Evolutionary conservation across 2,888 invertebrate genomes (phyloP).

Genomic region (Temnothorax ravouxi): DNA sequence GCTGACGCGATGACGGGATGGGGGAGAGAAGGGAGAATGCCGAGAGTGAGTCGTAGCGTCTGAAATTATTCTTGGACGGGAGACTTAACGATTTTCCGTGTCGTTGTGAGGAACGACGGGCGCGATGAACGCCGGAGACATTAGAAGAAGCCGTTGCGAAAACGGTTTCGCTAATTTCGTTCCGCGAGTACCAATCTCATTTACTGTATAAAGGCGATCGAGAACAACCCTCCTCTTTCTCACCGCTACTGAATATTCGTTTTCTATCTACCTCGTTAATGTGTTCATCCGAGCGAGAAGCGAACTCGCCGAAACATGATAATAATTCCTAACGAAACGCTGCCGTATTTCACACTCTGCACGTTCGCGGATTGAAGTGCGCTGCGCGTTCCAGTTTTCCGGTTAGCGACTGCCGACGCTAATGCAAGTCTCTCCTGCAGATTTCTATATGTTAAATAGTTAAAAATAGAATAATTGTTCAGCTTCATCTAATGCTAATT

Average conservation of each 20-base stretch:
- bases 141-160: constrained; percentile 46
- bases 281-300: constrained; percentile 53
- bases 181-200: constrained; percentile 61
- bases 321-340: constrained; percentile 50
- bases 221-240: constrained; percentile 36
- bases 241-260: constrained; percentile 51
- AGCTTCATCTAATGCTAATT: background rate
- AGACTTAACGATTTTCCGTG: constrained; percentile 76
- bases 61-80: constrained; percentile 73
- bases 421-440: constrained; percentile 2
- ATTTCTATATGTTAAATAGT: background rate
- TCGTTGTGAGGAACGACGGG: constrained; percentile 32
- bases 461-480: constrained; percentile 2
- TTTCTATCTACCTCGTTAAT: constrained; percentile 66
- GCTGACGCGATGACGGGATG: constrained; percentile 73
- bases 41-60: constrained; percentile 34
- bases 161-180: constrained; percentile 68
- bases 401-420: constrained; percentile 7
- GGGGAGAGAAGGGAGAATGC: constrained; percentile 22
- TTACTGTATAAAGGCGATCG: constrained; percentile 68
- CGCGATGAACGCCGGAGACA: constrained; percentile 29
- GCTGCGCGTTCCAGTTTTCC: background rate
- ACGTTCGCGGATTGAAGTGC: constrained; percentile 28
- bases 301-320: constrained; percentile 26
- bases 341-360: constrained; percentile 16